Evolutionary conservation across 2,888 invertebrate species (phyloP).

Genomic region (Cephus pygmeus): DNA sequence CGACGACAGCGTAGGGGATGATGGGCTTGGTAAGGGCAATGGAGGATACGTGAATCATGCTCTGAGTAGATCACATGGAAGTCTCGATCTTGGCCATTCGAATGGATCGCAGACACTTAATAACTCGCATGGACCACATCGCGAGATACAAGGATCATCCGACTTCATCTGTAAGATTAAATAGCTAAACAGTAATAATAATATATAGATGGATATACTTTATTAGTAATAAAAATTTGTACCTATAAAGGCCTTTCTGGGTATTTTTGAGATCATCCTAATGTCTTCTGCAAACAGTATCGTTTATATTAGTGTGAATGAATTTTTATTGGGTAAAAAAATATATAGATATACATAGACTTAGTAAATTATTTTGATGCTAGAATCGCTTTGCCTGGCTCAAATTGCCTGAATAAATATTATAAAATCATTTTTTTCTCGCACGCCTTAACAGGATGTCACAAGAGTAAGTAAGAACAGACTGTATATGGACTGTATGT

Average conservation of each 20-base stretch:
- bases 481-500: neutral
- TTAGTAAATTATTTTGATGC: neutral
- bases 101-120: constrained; percentile 39
- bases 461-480: neutral
- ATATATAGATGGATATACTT: neutral
- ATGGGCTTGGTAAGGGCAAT: constrained; percentile 34
- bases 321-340: neutral
- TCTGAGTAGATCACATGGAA: constrained; percentile 46
- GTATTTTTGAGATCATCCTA: neutral
- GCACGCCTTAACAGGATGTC: neutral
- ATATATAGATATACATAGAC: neutral
- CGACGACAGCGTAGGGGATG: constrained; percentile 34
- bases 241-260: neutral
- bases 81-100: constrained; percentile 41
- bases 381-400: neutral
- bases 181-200: neutral
- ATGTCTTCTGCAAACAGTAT: neutral
- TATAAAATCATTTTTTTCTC: neutral
- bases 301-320: neutral
- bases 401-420: neutral
- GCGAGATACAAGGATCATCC: constrained; percentile 71
- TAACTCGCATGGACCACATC: constrained; percentile 56
- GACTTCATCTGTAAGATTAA: constrained; percentile 70
- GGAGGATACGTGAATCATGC: constrained; percentile 55
- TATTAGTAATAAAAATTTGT: neutral